Base-by-base conservation (phyloP, 2,797 vertebrate species). In the Melanotaenia pygmaea region DNA sequence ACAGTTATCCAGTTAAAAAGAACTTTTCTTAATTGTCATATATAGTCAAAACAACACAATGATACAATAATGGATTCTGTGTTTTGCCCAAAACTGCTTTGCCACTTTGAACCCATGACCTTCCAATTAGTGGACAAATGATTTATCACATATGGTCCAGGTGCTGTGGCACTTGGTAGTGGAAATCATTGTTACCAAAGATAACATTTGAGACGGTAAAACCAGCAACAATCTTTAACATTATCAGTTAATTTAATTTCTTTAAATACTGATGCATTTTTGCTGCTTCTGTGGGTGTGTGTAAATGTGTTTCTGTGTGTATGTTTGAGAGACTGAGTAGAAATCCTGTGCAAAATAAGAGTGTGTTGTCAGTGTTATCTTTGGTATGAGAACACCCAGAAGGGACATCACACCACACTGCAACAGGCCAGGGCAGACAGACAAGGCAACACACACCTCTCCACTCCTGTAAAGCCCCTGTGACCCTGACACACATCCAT, bases 331-430 rank as follows among this genome's bases (percentile, higher is more conserved):
- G 57, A 67, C 70, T 73, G 72, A 66, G 62, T 34, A 71, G 51
- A 26, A 16, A 30, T 38, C 32, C 34, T 35, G 34, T 35, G 67
- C 69, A 81, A 77, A 67, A 83, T 76, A 56, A 34, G 69, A 24
- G 65, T 82, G 85, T 86, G 77, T 91, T 82, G 89, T 82, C 81
- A 83, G 86, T 74, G 57, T 8, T 34, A 34, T 34, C 32, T 34
- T 34, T 34, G 32, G 32, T 8, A 8, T 93, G 92, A 93, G 93
- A 94, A 93, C 90, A 88, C 84, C 77, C 79, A 59, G 74, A 86
- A 82, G 81, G 87, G 83, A 93, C 88, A 91, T 94, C 89, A 86
- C 93, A 91, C 90, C 91, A 90, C 84, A 90, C 91, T 91, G 91
- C 86, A 86, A 93, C 85, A 76, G 81, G 71, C 58, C 20, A 84